phyloP scores from a whole-genome alignment of 2,113 vertebrate genomes.

The Mola mola region DNA sequence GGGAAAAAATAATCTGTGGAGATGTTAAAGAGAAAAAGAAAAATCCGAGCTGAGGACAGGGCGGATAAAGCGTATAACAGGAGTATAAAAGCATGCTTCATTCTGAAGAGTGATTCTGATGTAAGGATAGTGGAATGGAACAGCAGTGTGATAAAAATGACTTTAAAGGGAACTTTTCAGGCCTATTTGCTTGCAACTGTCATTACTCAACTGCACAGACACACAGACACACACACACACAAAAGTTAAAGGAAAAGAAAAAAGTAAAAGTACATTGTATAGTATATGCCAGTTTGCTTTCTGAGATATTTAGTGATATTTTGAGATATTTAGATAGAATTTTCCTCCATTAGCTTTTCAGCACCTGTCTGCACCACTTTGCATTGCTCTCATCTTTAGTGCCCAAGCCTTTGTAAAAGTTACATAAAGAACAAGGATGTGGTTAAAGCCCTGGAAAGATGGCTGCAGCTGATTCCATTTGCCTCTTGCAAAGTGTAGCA shows the following conservation, averaged over 20 bases:
- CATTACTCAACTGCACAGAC: constrained; percentile 7
- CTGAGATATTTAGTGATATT: no score
- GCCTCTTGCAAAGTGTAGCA: constrained; percentile 39
- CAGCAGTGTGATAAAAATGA: constrained; percentile 38
- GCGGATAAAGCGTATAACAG: constrained; percentile 35
- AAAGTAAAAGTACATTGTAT: no score
- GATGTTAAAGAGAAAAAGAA: constrained; percentile 26
- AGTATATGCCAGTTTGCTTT: no score
- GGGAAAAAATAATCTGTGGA: background rate
- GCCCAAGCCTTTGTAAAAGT: constrained; percentile 11
- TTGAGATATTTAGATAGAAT: no score
- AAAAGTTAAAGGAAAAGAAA: no score
- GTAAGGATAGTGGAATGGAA: constrained; percentile 38
- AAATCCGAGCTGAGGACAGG: constrained; percentile 33
- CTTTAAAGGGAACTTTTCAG: constrained; percentile 28
- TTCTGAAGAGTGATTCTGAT: constrained; percentile 58
- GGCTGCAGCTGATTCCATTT: constrained; percentile 44
- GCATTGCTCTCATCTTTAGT: no score
- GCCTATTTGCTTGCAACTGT: constrained; percentile 14
- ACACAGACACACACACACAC: no score
- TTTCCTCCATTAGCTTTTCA: no score
- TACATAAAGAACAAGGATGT: constrained; percentile 11
- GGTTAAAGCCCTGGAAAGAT: constrained; percentile 25
- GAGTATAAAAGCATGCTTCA: constrained; percentile 47
- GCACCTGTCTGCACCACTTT: no score